A percentile compares a stretch with the other conserved stretches of the same genome.
Conservation (phyloP, 1,140 invertebrate genomes). For the Cydia fagiglandana region DNA sequence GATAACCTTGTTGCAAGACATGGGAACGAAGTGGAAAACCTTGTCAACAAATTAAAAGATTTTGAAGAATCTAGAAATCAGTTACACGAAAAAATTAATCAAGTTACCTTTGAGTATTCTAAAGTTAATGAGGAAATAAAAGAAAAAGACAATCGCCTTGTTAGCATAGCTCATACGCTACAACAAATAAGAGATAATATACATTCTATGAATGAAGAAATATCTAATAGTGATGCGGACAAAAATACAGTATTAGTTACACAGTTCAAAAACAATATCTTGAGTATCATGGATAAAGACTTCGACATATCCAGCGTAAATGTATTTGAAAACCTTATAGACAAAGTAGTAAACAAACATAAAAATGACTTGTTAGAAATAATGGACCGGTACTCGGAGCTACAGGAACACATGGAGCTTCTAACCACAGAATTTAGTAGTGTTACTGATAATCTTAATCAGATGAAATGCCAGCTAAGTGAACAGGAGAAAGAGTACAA, state of each 20-base stretch:
- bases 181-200: slow-evolving; percentile 43
- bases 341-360: slow-evolving; percentile 46
- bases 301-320: slow-evolving; percentile 47
- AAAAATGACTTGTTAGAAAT: slow-evolving; percentile 45
- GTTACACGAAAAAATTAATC: slow-evolving; percentile 48
- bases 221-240: slow-evolving; percentile 32
- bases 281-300: slow-evolving; percentile 55
- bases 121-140: slow-evolving; percentile 44
- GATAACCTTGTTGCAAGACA: slow-evolving; percentile 56
- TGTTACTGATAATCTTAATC: slow-evolving; percentile 45
- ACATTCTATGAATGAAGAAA: slow-evolving; percentile 34
- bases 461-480: slow-evolving; percentile 50
- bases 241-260: slow-evolving; percentile 39
- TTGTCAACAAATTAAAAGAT: slow-evolving; percentile 62
- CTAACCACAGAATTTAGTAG: slow-evolving; percentile 43
- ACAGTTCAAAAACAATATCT: slow-evolving; percentile 55
- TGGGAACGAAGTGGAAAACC: slow-evolving; percentile 61
- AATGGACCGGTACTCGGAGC: slow-evolving; percentile 43
- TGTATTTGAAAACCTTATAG: slow-evolving; percentile 54
- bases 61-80: slow-evolving; percentile 55
- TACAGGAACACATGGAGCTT: slow-evolving; percentile 47
- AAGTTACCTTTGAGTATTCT: slow-evolving; percentile 43
- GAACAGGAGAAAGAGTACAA: slow-evolving; percentile 59
- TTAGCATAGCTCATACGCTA: slow-evolving; percentile 43
- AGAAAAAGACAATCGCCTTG: slow-evolving; percentile 46